Evolutionary conservation across 2,888 invertebrate genomes (phyloP).

Genomic region (Agriopis marginaria): DNA sequence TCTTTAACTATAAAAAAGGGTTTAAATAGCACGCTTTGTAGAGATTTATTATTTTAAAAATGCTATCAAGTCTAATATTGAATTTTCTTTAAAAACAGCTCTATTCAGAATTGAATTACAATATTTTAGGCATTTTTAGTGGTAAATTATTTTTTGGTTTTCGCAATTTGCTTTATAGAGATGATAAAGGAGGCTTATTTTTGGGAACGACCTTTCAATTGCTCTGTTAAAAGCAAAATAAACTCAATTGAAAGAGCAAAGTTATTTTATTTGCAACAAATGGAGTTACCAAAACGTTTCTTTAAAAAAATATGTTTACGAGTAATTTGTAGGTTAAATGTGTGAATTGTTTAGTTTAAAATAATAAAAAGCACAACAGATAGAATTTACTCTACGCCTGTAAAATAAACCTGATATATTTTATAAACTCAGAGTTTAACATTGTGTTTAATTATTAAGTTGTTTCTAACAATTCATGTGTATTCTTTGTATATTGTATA

Average conservation of each 20-base stretch:
- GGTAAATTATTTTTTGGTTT: not conserved
- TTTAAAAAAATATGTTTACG: too few species aligned
- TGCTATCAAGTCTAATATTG: conserved; percentile 1
- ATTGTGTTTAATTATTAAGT: too few species aligned
- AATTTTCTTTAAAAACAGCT: conserved; percentile 9
- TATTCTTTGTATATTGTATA: too few species aligned
- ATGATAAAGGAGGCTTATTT: too few species aligned
- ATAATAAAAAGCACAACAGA: too few species aligned
- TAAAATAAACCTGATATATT: too few species aligned
- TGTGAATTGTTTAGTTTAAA: too few species aligned
- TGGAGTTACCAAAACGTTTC: too few species aligned
- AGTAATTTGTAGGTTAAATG: too few species aligned
- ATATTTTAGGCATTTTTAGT: not conserved
- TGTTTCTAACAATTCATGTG: too few species aligned
- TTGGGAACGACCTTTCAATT: not conserved
- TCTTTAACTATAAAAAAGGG: conserved; percentile 9
- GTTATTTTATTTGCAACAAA: not conserved
- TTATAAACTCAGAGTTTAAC: too few species aligned
- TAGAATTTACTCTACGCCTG: too few species aligned
- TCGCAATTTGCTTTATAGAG: not conserved
- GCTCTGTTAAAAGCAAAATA: not conserved
- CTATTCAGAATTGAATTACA: not conserved
- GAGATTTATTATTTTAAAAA: conserved; percentile 13
- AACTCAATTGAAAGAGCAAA: not conserved
- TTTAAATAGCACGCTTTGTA: not conserved